These are phyloP conservation scores for Drosophila putrida DNA, from an alignment of 2,888 invertebrate genomes.

Conservation along the genomic window DNA sequence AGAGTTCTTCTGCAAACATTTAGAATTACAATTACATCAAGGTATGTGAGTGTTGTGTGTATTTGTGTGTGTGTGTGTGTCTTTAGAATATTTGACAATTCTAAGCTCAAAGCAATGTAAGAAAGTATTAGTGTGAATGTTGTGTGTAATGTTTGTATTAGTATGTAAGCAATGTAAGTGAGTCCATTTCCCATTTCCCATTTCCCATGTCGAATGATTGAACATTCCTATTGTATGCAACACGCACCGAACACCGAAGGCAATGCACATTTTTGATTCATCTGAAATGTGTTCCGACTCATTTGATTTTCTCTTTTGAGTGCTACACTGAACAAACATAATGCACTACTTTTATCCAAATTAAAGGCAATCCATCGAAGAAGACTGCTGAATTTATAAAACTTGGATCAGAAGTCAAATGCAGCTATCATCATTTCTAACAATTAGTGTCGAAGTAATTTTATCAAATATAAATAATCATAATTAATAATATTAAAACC, in stretches of 20 bases:
- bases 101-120: constrained; percentile 11
- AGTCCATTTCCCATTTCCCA: constrained; percentile 2
- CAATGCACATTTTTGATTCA: constrained; percentile 32
- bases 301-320: constrained; percentile 3
- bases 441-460: too few species aligned
- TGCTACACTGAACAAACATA: constrained; percentile 24
- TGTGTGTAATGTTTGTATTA: background rate
- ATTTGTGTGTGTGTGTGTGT: background rate
- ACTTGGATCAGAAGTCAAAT: too few species aligned
- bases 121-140: background rate
- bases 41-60: constrained; percentile 2
- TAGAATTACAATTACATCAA: constrained; percentile 62
- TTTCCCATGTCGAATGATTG: constrained; percentile 16
- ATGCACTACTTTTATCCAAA: background rate
- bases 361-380: background rate
- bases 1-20: constrained; percentile 76
- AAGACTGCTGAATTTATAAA: background rate
- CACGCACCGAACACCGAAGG: constrained; percentile 3
- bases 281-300: constrained; percentile 6
- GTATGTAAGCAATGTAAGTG: background rate
- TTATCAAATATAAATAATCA: too few species aligned
- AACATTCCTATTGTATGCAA: constrained; percentile 9
- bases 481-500: too few species aligned
- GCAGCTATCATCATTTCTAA: too few species aligned
- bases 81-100: background rate